phyloP scores from a whole-genome alignment of 2,888 invertebrate genomes.

The Girardia tigrina region DNA sequence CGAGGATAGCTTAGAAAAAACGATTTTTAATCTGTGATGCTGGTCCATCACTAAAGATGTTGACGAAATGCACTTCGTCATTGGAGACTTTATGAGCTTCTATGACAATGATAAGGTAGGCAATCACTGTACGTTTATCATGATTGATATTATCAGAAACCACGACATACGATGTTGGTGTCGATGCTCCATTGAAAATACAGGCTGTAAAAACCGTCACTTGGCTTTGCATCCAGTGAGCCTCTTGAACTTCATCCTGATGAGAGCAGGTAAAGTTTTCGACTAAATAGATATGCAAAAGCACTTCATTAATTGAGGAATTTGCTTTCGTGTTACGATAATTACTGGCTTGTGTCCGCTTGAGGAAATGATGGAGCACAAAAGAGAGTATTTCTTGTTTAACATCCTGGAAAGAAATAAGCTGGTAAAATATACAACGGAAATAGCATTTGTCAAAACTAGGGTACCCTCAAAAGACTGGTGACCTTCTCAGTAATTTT shows the following conservation, averaged over 20 bases:
- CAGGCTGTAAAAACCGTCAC: conserved; percentile 32
- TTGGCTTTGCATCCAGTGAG: conserved; percentile 31
- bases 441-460: too few relatives aligned
- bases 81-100: too few relatives aligned
- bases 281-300: conserved; percentile 26
- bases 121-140: conserved; percentile 30
- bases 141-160: conserved; percentile 32
- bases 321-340: too few relatives aligned
- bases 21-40: conserved; percentile 34
- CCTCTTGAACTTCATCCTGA: conserved; percentile 32
- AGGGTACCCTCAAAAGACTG: too few relatives aligned
- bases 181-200: conserved; percentile 20
- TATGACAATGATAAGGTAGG: conserved; percentile 30
- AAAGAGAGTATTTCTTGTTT: too few relatives aligned
- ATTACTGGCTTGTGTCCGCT: too few relatives aligned
- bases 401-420: too few relatives aligned
- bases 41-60: too few relatives aligned
- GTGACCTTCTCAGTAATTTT: too few relatives aligned
- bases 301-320: too few relatives aligned
- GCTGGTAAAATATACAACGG: too few relatives aligned
- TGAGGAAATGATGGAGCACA: too few relatives aligned
- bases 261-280: conserved; percentile 29
- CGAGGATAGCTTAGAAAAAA: conserved; percentile 16
- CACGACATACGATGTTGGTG: conserved; percentile 25
- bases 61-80: neutral